These are phyloP conservation scores for Pegoplata infirma DNA, from an alignment of 2,888 invertebrate species.

Conservation along the genomic window DNA sequence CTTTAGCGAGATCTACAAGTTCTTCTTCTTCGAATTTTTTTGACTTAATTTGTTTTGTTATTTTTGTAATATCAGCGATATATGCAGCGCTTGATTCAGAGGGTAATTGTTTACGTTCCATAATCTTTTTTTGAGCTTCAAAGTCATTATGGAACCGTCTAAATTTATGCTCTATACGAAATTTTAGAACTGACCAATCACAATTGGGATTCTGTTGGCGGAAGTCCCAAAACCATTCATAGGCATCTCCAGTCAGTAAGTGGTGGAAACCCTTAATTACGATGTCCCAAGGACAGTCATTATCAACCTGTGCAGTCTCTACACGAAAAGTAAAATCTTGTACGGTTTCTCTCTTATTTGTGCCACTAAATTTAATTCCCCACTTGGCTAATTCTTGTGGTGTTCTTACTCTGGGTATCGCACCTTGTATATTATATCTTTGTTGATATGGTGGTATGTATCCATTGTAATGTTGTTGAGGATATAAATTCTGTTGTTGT, in stretches of 20 bases:
- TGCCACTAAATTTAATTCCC: not conserved
- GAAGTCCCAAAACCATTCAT: constrained; percentile 7
- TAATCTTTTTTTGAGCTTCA: constrained; percentile 8
- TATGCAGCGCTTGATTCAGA: constrained; percentile 2
- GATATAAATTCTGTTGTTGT: too few species aligned
- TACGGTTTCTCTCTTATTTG: not conserved
- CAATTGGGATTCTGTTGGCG: constrained; percentile 13
- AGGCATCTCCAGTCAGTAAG: not conserved
- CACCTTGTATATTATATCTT: too few species aligned
- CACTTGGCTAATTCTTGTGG: too few species aligned
- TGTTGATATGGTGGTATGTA: too few species aligned
- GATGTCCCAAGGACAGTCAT: constrained; percentile 5
- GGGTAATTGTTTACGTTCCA: not conserved
- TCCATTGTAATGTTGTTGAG: too few species aligned
- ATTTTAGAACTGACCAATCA: constrained; percentile 14
- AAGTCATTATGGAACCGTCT: constrained; percentile 9
- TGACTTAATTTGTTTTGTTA: constrained; percentile 19
- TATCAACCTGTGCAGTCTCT: not conserved
- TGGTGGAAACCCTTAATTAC: constrained; percentile 24
- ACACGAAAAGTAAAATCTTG: not conserved
- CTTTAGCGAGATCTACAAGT: not conserved
- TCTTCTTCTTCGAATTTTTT: not conserved
- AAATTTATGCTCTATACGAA: constrained; percentile 1
- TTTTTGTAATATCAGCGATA: constrained; percentile 5
- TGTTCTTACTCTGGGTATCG: too few species aligned